phyloP scores from a whole-genome alignment of 2,113 vertebrate species.

The Saguinus midas region DNA sequence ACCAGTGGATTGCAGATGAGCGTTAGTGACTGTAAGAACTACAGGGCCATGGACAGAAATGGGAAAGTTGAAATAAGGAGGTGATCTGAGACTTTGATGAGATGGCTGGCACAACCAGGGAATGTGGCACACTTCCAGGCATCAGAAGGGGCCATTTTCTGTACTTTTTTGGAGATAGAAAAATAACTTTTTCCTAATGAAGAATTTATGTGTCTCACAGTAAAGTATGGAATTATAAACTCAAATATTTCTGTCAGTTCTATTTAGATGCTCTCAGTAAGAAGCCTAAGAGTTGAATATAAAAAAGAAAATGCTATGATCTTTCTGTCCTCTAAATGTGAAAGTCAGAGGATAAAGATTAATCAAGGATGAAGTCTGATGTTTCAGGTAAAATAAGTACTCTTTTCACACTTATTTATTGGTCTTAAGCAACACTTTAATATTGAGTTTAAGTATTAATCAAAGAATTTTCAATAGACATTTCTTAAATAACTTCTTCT shows the following conservation, averaged over 20 bases:
- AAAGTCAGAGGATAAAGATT: background rate
- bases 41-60: background rate
- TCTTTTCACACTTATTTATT: background rate
- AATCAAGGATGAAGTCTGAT: background rate
- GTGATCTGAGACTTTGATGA: background rate
- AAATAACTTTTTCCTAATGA: background rate
- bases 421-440: background rate
- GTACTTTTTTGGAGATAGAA: background rate
- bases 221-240: background rate
- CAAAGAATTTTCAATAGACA: background rate
- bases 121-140: background rate
- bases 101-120: background rate
- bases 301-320: background rate
- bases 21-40: background rate
- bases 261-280: background rate
- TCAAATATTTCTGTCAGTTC: background rate
- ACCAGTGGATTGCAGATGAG: background rate
- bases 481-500: background rate
- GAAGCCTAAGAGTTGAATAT: background rate
- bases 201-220: background rate
- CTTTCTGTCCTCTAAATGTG: background rate
- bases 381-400: background rate
- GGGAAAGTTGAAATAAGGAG: background rate
- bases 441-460: background rate
- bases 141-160: background rate